Evolutionary conservation across 2,888 invertebrate species (phyloP), one percentile per base, ranked within the genome.

Genomic region (Synanthedon vespiformis): DNA sequence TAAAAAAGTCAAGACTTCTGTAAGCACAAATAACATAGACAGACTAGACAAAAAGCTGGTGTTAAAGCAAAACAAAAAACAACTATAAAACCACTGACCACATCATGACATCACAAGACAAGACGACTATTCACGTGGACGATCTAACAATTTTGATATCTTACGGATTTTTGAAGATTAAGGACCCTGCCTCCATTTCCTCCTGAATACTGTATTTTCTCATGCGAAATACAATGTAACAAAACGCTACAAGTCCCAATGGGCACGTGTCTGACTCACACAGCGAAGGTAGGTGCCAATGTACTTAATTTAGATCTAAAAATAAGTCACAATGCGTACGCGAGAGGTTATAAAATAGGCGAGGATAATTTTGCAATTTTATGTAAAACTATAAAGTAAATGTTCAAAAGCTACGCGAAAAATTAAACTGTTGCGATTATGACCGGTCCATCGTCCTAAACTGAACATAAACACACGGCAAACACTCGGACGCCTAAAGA

Each of bases 291-390:
- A 67, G 70, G 71, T 77, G 79, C 78, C 82, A 80, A 82, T 73
- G 75, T 72, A 81, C 80, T 80, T 77, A 73, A 77, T 77, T 70
- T 73, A 73, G 65, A 72, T 84, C 86, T 86, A 86, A 78, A 86
- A 86, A 86, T 86, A 86, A 77, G 73, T 63, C 78, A 75, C 80
- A 80, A 77, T 74, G 77, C 74, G 75, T 72, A 70, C 69, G 65
- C 60, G 58, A 64, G 70, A 85, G 86, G 86, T 85, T 86, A 86
- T 81, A 70, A 66, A 72, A 61, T 69, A 72, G 62, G 57, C 54
- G 57, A 65, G 67, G 68, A 44, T 5, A 6, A 44, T 44, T 44
- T 13, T 12, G n/a, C n/a, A 0, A 44, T 8, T 44, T 44, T 44
- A 12, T 44, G n/a, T 13, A 44, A 44, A 44, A 13, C n/a, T 13